phyloP scores from a whole-genome alignment of 2,888 invertebrate species.

The Stenichneumon culpator region DNA sequence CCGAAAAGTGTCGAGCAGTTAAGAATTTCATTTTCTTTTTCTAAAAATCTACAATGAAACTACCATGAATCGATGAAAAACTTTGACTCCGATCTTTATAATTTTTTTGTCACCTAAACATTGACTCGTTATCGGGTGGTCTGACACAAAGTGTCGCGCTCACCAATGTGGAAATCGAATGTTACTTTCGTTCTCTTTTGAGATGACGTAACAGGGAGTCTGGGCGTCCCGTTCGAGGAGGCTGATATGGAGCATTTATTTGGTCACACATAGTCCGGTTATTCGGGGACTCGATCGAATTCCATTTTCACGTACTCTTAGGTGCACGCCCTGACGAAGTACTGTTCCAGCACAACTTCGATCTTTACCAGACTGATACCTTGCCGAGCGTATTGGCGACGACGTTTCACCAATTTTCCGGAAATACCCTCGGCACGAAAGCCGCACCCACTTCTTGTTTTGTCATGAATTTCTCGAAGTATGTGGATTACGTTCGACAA shows the following conservation, averaged over 20 bases:
- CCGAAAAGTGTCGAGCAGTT: no score
- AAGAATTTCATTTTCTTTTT: not conserved
- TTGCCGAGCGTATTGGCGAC: not conserved
- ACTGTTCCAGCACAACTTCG: not conserved
- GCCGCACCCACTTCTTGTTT: not conserved
- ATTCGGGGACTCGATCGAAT: constrained; percentile 21
- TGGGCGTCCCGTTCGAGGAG: not conserved
- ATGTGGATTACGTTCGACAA: constrained; percentile 1
- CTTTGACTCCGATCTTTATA: no score
- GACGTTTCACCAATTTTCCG: not conserved
- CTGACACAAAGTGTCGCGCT: constrained; percentile 15
- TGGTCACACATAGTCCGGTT: constrained; percentile 32
- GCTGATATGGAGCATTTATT: constrained; percentile 33
- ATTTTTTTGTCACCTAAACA: no score
- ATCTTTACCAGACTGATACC: not conserved
- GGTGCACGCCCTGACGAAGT: not conserved
- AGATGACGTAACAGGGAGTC: constrained; percentile 20
- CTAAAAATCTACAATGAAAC: no score
- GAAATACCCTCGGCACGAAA: constrained; percentile 1
- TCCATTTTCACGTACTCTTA: constrained; percentile 1
- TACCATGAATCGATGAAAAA: no score
- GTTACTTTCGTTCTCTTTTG: constrained; percentile 14
- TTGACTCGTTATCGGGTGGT: not conserved
- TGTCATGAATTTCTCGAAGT: constrained; percentile 1
- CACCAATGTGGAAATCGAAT: constrained; percentile 11